These are phyloP conservation scores for Sycophila texana DNA, from an alignment of 2,888 invertebrate species.

Conservation along the genomic window DNA sequence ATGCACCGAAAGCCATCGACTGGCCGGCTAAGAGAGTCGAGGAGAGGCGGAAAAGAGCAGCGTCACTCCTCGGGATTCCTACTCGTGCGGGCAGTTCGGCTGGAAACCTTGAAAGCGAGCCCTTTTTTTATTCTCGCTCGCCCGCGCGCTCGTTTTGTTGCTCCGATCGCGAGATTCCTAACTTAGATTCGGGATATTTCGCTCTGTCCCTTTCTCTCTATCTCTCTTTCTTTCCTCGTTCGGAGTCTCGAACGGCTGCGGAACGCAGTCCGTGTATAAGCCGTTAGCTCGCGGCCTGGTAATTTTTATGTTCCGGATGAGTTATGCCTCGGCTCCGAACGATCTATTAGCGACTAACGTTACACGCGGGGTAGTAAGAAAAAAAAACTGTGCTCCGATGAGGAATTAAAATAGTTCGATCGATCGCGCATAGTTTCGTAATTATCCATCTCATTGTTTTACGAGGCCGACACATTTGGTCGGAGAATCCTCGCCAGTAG, in stretches of 20 bases:
- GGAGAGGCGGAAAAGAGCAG: conserved; percentile 41
- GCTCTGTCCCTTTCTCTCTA: conserved; percentile 1
- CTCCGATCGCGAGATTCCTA: conserved; percentile 43
- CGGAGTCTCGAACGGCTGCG: neutral
- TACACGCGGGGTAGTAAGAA: conserved; percentile 19
- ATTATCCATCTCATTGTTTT: conserved; percentile 24
- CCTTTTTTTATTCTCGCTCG: conserved; percentile 32
- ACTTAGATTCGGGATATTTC: conserved; percentile 31
- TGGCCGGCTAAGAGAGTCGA: conserved; percentile 4
- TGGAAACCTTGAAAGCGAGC: conserved; percentile 51
- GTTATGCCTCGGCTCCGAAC: conserved; percentile 45
- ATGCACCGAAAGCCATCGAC: neutral
- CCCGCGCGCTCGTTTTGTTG: conserved; percentile 7
- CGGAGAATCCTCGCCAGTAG: neutral
- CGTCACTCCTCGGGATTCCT: conserved; percentile 44
- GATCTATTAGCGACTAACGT: conserved; percentile 49
- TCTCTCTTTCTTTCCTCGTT: neutral
- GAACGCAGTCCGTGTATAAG: conserved; percentile 12
- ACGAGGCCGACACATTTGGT: neutral
- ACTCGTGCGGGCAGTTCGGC: conserved; percentile 10
- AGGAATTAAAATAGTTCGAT: conserved; percentile 33
- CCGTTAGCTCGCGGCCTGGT: conserved; percentile 49
- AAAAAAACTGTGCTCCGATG: conserved; percentile 25
- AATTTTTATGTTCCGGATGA: conserved; percentile 51
- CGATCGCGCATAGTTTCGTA: neutral